phyloP scores from a whole-genome alignment of 2,797 vertebrate species.

The Bucorvus abyssinicus region DNA sequence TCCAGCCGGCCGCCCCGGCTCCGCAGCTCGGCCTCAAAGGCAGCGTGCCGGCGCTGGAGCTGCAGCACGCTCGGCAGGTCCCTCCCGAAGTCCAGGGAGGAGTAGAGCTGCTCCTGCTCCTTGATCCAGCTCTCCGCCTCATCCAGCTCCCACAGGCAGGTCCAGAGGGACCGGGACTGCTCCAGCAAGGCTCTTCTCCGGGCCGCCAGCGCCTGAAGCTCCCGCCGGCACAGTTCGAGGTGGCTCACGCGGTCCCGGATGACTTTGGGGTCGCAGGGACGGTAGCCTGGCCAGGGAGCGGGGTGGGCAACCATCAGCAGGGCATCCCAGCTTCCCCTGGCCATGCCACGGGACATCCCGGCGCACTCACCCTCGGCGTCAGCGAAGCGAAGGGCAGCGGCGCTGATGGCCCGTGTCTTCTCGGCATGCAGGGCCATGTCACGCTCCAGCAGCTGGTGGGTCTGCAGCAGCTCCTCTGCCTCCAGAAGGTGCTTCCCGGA shows the following conservation, averaged over 20 bases:
- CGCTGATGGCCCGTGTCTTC: slow-evolving; percentile 82
- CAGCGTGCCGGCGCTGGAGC: slow-evolving; percentile 90
- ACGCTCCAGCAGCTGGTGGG: slow-evolving; percentile 88
- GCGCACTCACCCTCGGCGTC: slow-evolving; percentile 83
- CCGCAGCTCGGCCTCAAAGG: slow-evolving; percentile 91
- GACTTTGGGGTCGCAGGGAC: slow-evolving; percentile 94
- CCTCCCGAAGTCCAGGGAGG: slow-evolving; percentile 91
- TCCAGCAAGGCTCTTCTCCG: slow-evolving; percentile 85
- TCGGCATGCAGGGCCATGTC: slow-evolving; percentile 92
- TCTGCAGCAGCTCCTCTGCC: slow-evolving; percentile 93
- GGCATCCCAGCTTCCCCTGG: fast-evolving
- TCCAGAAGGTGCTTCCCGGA: slow-evolving; percentile 94
- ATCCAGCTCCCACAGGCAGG: slow-evolving; percentile 92
- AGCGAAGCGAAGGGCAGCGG: slow-evolving; percentile 86
- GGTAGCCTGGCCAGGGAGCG: slow-evolving; percentile 80
- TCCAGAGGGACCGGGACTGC: slow-evolving; percentile 91
- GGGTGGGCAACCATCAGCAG: fast-evolving
- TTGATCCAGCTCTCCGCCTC: slow-evolving; percentile 95
- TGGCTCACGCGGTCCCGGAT: slow-evolving; percentile 90
- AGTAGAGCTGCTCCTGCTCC: slow-evolving; percentile 96
- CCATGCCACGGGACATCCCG: fast-evolving
- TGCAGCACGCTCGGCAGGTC: slow-evolving; percentile 91
- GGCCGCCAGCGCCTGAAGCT: slow-evolving; percentile 83
- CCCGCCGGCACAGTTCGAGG: slow-evolving; percentile 86
- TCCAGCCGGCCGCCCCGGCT: slow-evolving; percentile 82